These are phyloP conservation scores for Habroteleia sp. DNA, from an alignment of 2,888 invertebrate genomes.

Conservation along the genomic window DNA sequence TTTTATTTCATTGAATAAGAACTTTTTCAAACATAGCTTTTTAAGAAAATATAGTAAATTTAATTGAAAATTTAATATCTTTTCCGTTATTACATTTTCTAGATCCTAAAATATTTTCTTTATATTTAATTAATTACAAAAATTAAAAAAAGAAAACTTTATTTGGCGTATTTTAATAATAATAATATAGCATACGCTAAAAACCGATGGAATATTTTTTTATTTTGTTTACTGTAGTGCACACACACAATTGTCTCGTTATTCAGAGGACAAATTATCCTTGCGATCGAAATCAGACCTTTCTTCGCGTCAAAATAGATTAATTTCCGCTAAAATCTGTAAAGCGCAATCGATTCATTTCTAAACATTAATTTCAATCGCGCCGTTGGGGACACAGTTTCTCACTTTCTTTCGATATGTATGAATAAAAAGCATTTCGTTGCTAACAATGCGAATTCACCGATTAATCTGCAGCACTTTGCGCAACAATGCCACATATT, in stretches of 20 bases:
- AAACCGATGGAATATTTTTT: no score
- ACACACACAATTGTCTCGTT: conserved; percentile 19
- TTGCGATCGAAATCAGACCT: conserved; percentile 30
- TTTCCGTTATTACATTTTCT: no score
- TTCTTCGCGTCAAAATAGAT: conserved; percentile 36
- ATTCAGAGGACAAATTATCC: conserved; percentile 32
- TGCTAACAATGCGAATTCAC: conserved; percentile 32
- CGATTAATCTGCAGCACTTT: conserved; percentile 39
- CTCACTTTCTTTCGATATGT: conserved; percentile 33
- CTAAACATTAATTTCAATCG: conserved; percentile 46
- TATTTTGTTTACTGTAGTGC: conserved; percentile 14
- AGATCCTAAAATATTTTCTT: no score
- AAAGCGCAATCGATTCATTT: conserved; percentile 16
- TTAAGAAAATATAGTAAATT: no score
- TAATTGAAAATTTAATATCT: no score
- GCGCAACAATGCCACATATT: conserved; percentile 39
- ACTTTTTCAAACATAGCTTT: no score
- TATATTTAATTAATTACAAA: no score
- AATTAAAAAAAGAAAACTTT: no score
- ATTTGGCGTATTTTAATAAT: no score
- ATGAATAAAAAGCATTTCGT: conserved; percentile 42
- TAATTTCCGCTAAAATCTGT: conserved; percentile 36
- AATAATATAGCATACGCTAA: no score
- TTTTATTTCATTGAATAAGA: no score
- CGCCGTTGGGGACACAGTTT: conserved; percentile 39